A percentile compares a stretch with the other conserved stretches of the same genome.
Evolutionary conservation across 2,113 vertebrate genomes (phyloP).

Genomic region (Strigops habroptila): DNA sequence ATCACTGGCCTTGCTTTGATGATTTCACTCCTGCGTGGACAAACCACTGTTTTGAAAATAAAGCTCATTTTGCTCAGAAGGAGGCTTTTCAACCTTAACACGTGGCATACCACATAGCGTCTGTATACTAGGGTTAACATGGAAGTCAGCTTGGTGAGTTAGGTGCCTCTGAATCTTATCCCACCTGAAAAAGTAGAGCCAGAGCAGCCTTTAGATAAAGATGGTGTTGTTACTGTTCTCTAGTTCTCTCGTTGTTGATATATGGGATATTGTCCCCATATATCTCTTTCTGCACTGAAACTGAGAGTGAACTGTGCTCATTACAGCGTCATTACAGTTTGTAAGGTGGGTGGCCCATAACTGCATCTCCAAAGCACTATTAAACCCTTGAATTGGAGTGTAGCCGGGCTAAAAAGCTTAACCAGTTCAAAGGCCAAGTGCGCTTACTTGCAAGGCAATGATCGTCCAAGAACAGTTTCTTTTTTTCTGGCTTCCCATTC

Average conservation of each 20-base stretch:
- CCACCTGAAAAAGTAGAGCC: background rate
- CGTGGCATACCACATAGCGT: background rate
- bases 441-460: background rate
- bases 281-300: background rate
- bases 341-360: background rate
- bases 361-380: background rate
- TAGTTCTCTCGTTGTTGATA: background rate
- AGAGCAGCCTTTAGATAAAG: background rate
- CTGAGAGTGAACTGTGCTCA: background rate
- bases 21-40: background rate
- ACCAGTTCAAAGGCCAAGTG: background rate
- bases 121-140: background rate
- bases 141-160: background rate
- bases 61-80: background rate
- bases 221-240: background rate
- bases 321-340: background rate
- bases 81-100: background rate
- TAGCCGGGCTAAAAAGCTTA: background rate
- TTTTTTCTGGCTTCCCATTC: background rate
- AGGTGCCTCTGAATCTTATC: background rate
- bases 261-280: background rate
- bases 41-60: background rate
- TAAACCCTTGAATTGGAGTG: background rate
- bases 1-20: background rate
- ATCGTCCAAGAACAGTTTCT: background rate